Percentiles rank a stretch among this genome's conserved stretches.
phyloP scores from a whole-genome alignment of 2,888 invertebrate genomes.

The Tachina fera region DNA sequence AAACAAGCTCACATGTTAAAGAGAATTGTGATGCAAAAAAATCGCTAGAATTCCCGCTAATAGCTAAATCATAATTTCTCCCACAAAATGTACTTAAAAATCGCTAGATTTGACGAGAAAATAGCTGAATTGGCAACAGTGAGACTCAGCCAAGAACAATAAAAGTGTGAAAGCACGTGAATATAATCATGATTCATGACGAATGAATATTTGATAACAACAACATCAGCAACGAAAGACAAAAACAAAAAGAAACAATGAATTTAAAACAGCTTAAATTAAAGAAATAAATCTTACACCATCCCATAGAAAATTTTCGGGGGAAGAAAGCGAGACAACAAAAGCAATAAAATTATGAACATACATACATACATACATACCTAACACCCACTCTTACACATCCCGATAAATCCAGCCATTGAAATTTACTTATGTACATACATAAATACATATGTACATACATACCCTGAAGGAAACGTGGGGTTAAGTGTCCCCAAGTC shows the following conservation, averaged over 20 bases:
- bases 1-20: no score
- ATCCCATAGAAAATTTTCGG: neutral
- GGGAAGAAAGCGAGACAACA: neutral
- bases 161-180: conserved; percentile 53
- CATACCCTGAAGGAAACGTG: no score
- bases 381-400: neutral
- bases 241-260: neutral
- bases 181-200: conserved; percentile 48
- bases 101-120: no score
- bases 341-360: neutral
- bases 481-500: no score
- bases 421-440: no score
- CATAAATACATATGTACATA: no score
- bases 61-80: no score
- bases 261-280: conserved; percentile 22
- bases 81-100: no score
- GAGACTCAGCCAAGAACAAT: neutral
- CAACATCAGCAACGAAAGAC: neutral
- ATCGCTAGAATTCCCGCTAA: no score
- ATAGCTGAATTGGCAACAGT: no score
- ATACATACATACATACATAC: neutral
- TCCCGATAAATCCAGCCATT: neutral
- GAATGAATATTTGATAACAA: conserved; percentile 40
- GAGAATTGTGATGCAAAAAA: no score
- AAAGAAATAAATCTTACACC: conserved; percentile 11